Percentiles rank a stretch among this genome's conserved stretches.
Conservation (phyloP, 2,113 vertebrate genomes). For the Siniperca chuatsi region DNA sequence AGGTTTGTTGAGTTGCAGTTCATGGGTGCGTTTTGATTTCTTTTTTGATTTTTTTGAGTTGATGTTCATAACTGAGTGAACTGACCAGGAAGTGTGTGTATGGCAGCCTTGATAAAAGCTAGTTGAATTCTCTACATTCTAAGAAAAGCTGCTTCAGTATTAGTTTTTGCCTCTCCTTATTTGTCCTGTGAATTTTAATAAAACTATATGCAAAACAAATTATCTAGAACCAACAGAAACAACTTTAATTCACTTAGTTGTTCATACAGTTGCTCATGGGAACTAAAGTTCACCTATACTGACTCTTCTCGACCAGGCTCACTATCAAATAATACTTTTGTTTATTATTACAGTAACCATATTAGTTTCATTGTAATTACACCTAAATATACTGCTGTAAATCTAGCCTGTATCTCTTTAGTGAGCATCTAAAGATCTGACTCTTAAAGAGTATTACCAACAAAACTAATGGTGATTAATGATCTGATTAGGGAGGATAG, state of each 20-base stretch:
- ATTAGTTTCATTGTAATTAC: background rate
- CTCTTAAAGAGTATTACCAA: background rate
- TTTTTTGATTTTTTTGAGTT: background rate
- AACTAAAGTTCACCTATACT: background rate
- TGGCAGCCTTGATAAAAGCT: background rate
- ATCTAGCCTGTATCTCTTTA: background rate
- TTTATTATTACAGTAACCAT: background rate
- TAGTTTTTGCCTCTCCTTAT: background rate
- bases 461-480: constrained; percentile 10
- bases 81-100: background rate
- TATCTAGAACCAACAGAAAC: background rate
- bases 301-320: background rate
- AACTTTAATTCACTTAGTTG: background rate
- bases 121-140: background rate
- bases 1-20: background rate
- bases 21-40: background rate
- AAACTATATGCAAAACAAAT: background rate
- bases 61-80: background rate
- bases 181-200: background rate
- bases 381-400: background rate
- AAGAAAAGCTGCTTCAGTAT: background rate
- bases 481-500: background rate
- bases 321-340: background rate
- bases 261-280: background rate
- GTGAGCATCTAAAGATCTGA: background rate